Base-by-base conservation (phyloP, 2,797 vertebrate genomes). In the Pipistrellus nathusii region DNA sequence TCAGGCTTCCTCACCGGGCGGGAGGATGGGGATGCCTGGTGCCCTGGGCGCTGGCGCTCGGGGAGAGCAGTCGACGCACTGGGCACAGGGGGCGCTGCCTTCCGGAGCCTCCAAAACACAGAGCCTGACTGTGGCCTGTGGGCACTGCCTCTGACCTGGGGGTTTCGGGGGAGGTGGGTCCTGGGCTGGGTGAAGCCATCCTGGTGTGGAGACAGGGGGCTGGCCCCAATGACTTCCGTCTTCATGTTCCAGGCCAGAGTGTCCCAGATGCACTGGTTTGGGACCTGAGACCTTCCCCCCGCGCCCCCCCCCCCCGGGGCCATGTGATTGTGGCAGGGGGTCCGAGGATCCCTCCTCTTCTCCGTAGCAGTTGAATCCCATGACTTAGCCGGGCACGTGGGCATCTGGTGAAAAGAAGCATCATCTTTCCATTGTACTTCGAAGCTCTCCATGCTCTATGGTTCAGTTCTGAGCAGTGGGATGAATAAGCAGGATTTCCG, bases 1-100 rank as follows among this genome's bases (percentile, higher is more conserved):
- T 85, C 87, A 91, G 97, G 98, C 97, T 98, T 98, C 98, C 98
- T 98, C 98, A 91, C 97, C 30, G 30, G 66, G 59, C 53, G 30
- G 92, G 4, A 1, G 86, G 9, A 1, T 2, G 15, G 41, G 41
- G 48, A 17, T 4, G 41, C 41, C 57, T 5, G 77, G 46, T 0
- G 18, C 64, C 35, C 46, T 0, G 8, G 66, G 38, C 30, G 38
- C 27, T 0, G 30, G 38, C 1, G 2, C 44, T n/a, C 4, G 3
- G 35, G 38, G 35, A 48, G 20, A 0, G 0, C 6, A 0, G 62
- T 0, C 20, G 8, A 0, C 4, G 3, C 17, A 14, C 35, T 27
- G 35, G 6, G 0, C 5, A 2, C 17, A 14, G n/a, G 41, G 35
- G 72, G 32, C 10, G 18, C 41, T 21, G 18, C 48, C 18, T 25